Base-by-base conservation (phyloP, 2,888 invertebrate species). In the Tanytarsus gracilentus region DNA sequence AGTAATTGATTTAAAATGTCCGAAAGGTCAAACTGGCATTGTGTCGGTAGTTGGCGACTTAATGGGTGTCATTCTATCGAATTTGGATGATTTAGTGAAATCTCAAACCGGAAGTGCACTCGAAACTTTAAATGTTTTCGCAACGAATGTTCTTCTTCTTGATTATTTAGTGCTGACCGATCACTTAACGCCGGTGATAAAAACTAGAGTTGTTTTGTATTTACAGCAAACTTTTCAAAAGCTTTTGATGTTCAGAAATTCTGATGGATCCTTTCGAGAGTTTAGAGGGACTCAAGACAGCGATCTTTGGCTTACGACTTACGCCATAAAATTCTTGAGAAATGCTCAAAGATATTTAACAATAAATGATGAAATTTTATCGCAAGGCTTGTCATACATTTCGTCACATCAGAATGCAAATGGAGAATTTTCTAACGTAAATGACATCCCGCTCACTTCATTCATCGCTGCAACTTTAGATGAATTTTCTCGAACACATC, bases 91-190 rank as follows among this genome's bases (percentile, higher is more conserved):
- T 5, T 71, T 88, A 8, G 76, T 88, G 2, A 69, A 74, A 9
- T 72, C 87, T 53, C 88, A 88, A 0, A 81, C 82, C 50, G 89
- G 88, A 1, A 89, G 88, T 68, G 88, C 88, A 0, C 88, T 89
- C 67, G 88, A 89, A 75, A 87, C 86, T 69, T 85, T 88, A 85
- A 81, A 87, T 4, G 78, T 82, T 0, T 79, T 88, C 62, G 84
- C 85, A 1, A 85, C 87, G 1, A 88, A 87, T 69, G 75, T 88
- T 39, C 79, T 83, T 62, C 82, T 86, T 0, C 70, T 86, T 39
- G 71, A 77, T 48, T 85, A 84, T 65, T 72, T 87, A 52, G 18
- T 11, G 3, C 23, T 29, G 8, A 58, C 58, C 6, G 18, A 58
- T 11, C 39, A 58, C 16, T 5, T 58, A 4, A 58, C 58, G 4